Base-by-base conservation (phyloP, 2,113 vertebrate species). In the Macheiramphus alcinus region DNA sequence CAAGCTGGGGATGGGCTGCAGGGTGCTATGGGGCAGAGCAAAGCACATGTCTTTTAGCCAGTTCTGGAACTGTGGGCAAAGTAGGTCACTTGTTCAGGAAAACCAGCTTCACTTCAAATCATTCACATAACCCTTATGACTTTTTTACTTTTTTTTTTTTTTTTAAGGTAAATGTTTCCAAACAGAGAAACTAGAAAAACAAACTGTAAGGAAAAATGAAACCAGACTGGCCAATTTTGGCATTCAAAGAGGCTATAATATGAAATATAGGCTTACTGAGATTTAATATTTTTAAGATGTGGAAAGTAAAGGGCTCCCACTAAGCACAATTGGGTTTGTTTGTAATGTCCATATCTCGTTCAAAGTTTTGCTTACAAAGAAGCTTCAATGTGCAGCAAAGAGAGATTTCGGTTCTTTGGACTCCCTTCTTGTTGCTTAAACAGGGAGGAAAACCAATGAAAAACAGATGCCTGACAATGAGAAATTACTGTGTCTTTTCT, bases 261-360 rank as follows among this genome's bases (percentile, higher is more conserved):
- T 82, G 66, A 87, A 95, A 85, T 87, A 65, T 14, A 87, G 23
- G 26, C 53, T 45, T 48, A 61, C 18, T 48, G 48, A 79, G 61
- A 90, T 91, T 36, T 85, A 93, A 87, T 78, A 72, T 56, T 94
- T 91, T 88, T 90, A 93, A 90, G 81, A 91, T 93, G 82, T 84
- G 43, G 53, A 65, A 91, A 82, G 85, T 65, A 79, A 94, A 85
- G 47, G 36, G 47, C 52, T 94, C 40, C 47, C 52, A 61, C 53
- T 88, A 90, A 70, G 45, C 58, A 38, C 22, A 52, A 14, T 27
- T 86, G 68, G 9, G 12, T 85, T 91, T 27, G 50, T 79, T 90
- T 87, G 29, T 85, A 56, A 71, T 68, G 56, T 34, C 47, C 19
- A 0, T 94, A 93, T 85, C 84, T 93, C 1, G 0, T 67, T 65